Evolutionary conservation across 2,797 vertebrate species (phyloP), one percentile per base, ranked within the genome.

Genomic region (Argentina silus): DNA sequence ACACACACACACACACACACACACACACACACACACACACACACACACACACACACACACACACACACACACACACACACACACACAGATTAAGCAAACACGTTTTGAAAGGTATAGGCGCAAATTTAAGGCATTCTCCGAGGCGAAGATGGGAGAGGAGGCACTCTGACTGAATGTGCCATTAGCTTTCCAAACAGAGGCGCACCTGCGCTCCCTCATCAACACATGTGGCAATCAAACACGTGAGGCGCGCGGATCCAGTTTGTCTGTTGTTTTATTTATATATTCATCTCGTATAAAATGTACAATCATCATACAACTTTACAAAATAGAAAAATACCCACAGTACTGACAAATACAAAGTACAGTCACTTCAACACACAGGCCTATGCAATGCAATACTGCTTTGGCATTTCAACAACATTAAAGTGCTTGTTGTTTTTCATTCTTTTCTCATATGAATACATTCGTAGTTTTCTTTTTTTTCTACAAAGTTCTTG

Each of bases 401-500:
- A 97, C 96, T 97, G 96, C 96, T 97, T 95, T 94, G 96, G 96
- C 96, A 94, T 95, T 88, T 94, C 75, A 80, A 93, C 93, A 92
- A 95, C 93, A 94, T 88, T 96, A 97, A 98, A 98, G 96, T 98
- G 97, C 96, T 90, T 93, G 92, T 12, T 69, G 83, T 72, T 84
- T 89, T 70, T 93, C 91, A 92, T 93, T 17, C 82, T 89, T 90
- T 90, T 82, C 69, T 78, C 70, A 55, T 47, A 81, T 81, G 79
- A 86, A 93, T 94, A 95, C 95, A 95, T 95, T 95, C 93, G 90
- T 88, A 92, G 90, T 75, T 93, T 91, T 91, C 87, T 69, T 48
- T 80, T 79, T 64, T n/a, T 69, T 75, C 87, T 90, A 85, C 92
- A 88, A 90, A 87, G 70, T 92, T 90, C 80, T 93, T 93, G 91